These are phyloP conservation scores for Cervus canadensis DNA, from an alignment of 2,113 vertebrate species.

Conservation along the genomic window DNA sequence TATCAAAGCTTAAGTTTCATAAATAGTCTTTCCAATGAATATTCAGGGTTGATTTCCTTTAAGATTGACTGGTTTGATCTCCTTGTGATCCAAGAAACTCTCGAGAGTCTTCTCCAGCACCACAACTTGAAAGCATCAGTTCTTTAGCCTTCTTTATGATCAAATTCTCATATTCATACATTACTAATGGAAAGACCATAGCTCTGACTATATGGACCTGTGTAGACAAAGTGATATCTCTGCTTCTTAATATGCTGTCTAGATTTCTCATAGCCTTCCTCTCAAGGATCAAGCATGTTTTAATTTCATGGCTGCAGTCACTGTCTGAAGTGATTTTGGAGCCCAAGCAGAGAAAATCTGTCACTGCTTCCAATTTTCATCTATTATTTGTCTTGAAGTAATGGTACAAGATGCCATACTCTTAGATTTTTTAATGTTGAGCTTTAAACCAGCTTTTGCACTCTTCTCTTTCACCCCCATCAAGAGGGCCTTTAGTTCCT, in stretches of 20 bases:
- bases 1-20: not conserved
- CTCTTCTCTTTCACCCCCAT: too few species aligned
- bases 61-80: not conserved
- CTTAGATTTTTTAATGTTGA: not conserved
- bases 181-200: not conserved
- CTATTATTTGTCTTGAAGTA: not conserved
- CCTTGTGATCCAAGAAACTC: not conserved
- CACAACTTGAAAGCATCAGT: not conserved
- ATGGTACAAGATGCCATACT: not conserved
- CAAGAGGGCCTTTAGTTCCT: not conserved
- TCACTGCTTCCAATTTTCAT: not conserved
- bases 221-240: not conserved
- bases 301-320: not conserved
- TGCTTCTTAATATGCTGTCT: not conserved
- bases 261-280: not conserved
- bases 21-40: not conserved
- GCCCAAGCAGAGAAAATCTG: not conserved
- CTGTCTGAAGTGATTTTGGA: not conserved
- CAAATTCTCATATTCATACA: not conserved
- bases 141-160: not conserved
- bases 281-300: not conserved
- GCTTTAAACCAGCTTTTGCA: not conserved
- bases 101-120: not conserved
- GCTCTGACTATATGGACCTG: not conserved
- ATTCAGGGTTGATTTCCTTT: not conserved